A percentile compares a stretch with the other conserved stretches of the same genome.
phyloP scores from a whole-genome alignment of 2,888 invertebrate species.

The Noctua janthina region DNA sequence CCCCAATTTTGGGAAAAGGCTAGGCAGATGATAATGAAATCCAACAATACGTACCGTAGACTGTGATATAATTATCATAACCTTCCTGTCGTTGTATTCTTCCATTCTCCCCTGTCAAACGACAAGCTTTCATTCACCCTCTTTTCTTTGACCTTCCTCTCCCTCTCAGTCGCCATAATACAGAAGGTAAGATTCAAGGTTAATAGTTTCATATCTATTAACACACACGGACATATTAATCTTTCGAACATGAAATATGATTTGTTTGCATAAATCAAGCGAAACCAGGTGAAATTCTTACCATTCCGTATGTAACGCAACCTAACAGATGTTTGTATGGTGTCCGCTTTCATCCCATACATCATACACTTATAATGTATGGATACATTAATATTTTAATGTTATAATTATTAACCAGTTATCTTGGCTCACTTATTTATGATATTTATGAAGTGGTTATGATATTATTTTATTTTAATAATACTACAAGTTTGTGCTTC shows the following conservation, averaged over 20 bases:
- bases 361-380: constrained; percentile 65
- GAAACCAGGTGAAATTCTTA: constrained; percentile 54
- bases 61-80: background rate
- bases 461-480: constrained; percentile 30
- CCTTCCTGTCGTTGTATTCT: background rate
- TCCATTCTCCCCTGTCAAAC: too few relatives aligned
- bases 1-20: too few relatives aligned
- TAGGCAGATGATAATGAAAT: too few relatives aligned
- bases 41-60: background rate
- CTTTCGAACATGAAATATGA: constrained; percentile 16
- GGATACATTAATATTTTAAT: constrained; percentile 68
- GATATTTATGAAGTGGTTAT: constrained; percentile 48
- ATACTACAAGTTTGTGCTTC: background rate
- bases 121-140: background rate
- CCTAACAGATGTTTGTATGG: constrained; percentile 39
- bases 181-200: background rate
- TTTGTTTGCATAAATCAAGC: constrained; percentile 45
- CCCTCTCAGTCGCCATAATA: background rate
- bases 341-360: constrained; percentile 63
- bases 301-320: constrained; percentile 38
- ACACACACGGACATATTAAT: background rate
- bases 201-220: background rate
- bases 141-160: background rate
- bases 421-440: constrained; percentile 46
- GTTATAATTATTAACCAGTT: constrained; percentile 64